phyloP scores from a whole-genome alignment of 2,113 vertebrate genomes.

The Camelus bactrianus region DNA sequence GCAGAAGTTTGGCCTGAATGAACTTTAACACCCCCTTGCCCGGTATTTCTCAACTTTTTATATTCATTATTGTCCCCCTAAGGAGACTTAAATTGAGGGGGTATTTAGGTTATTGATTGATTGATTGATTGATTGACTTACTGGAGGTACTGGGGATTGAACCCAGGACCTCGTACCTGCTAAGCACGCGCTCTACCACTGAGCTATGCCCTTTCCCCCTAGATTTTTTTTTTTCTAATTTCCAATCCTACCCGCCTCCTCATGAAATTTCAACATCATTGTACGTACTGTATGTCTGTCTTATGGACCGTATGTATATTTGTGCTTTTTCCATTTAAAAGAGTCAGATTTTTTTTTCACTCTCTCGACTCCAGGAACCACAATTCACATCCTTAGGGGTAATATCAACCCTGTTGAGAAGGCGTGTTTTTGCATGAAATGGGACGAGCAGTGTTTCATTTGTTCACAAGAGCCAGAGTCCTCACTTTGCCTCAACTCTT shows the following conservation, averaged over 20 bases:
- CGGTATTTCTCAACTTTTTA: neutral
- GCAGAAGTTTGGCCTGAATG: neutral
- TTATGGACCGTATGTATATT: neutral
- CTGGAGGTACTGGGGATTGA: no score
- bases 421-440: neutral
- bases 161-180: no score
- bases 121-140: no score
- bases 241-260: neutral
- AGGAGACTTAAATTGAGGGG: neutral
- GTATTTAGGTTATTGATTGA: no score
- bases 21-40: no score
- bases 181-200: no score
- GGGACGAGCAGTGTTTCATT: neutral
- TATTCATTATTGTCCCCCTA: rapidly evolving
- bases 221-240: neutral
- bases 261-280: neutral
- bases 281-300: rapidly evolving
- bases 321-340: neutral
- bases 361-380: neutral
- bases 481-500: neutral
- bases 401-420: rapidly evolving
- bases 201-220: no score
- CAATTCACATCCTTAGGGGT: neutral
- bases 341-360: neutral
- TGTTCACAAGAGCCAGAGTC: neutral